A percentile compares a stretch with the other conserved stretches of the same genome.
Evolutionary conservation across 2,888 invertebrate species (phyloP).

Genomic region (Drosophila emarginata): DNA sequence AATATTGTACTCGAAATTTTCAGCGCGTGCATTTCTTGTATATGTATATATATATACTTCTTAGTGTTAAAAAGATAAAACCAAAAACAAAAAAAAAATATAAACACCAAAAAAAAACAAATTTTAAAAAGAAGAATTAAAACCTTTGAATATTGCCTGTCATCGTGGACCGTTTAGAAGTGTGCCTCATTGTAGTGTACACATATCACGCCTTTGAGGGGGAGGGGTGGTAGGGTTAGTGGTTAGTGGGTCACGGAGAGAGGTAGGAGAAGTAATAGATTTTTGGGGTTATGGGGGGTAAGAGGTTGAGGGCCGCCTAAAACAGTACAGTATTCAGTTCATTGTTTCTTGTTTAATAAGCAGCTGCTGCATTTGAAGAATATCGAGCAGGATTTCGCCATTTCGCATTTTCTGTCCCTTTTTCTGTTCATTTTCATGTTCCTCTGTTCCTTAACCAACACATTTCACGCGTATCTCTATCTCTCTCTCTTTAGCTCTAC

Average conservation of each 20-base stretch:
- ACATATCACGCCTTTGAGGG: not conserved
- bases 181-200: not conserved
- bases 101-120: not conserved
- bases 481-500: slow-evolving; percentile 48
- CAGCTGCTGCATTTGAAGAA: slow-evolving; percentile 4
- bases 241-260: not conserved
- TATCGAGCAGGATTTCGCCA: slow-evolving; percentile 58
- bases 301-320: too few relatives aligned
- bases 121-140: not conserved
- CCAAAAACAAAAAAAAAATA: slow-evolving; percentile 28
- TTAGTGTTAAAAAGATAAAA: slow-evolving; percentile 21
- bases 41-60: slow-evolving; percentile 17
- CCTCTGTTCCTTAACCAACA: slow-evolving; percentile 46
- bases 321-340: slow-evolving; percentile 30
- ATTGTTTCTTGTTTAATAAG: slow-evolving; percentile 8
- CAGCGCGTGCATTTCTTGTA: slow-evolving; percentile 58
- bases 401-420: slow-evolving; percentile 30
- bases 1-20: slow-evolving; percentile 67
- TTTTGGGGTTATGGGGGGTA: too few relatives aligned
- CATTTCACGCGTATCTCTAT: slow-evolving; percentile 32
- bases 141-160: not conserved
- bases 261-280: too few relatives aligned
- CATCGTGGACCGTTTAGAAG: not conserved
- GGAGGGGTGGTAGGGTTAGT: not conserved
- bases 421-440: slow-evolving; percentile 54